Conservation (phyloP, 37 sponge, comb jelly and placozoan species). For the Axinella damicornis region DNA sequence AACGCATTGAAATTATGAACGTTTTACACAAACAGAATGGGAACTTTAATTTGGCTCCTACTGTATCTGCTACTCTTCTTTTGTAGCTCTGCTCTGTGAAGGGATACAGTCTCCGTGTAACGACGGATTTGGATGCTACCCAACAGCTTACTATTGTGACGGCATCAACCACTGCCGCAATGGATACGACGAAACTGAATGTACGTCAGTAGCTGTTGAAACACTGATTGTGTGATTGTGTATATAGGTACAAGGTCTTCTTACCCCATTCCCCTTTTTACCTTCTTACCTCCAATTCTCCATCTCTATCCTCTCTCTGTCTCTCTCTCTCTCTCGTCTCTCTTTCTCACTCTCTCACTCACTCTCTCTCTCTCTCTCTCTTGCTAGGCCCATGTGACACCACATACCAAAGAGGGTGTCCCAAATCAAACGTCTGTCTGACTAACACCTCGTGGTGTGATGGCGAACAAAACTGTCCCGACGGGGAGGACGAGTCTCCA, state of each 20-base stretch:
- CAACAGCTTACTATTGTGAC: constrained; percentile 1
- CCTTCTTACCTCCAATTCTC: background rate
- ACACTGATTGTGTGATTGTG: background rate
- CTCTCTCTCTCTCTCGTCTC: background rate
- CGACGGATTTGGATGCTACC: background rate
- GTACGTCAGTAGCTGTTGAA: background rate
- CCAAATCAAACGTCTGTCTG: background rate
- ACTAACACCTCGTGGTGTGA: background rate
- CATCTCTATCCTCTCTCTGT: background rate
- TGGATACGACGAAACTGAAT: constrained; percentile 30
- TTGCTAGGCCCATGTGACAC: background rate
- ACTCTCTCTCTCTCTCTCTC: background rate
- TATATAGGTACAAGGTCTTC: too few relatives aligned
- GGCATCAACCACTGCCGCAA: constrained; percentile 38
- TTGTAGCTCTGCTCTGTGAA: too few relatives aligned
- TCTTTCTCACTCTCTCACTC: background rate
- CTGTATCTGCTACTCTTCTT: too few relatives aligned
- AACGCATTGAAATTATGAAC: too few relatives aligned
- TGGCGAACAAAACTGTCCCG: background rate
- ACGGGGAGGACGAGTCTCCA: background rate
- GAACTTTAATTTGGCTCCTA: too few relatives aligned
- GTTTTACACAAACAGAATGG: too few relatives aligned
- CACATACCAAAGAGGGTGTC: constrained; percentile 1
- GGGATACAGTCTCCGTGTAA: background rate
- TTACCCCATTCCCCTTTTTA: too few relatives aligned